Conservation (phyloP, 2,113 vertebrate genomes). For the human region DNA sequence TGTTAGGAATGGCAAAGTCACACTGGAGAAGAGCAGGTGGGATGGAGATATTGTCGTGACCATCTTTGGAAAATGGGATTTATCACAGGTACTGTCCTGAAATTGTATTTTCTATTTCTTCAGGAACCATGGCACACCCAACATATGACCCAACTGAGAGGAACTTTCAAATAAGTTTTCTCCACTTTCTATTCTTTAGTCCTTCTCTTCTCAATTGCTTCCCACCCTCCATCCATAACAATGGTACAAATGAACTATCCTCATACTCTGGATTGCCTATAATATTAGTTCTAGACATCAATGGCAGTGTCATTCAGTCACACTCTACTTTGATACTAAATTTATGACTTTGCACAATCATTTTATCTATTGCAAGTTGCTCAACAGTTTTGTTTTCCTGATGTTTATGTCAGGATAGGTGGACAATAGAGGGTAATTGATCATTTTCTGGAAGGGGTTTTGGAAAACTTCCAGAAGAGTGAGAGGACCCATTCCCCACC, state of each 20-base stretch:
- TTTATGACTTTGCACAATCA: background rate
- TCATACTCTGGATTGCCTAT: background rate
- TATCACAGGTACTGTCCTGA: background rate
- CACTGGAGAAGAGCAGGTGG: background rate
- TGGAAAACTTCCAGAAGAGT: background rate
- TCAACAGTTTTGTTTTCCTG: background rate
- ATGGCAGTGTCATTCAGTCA: background rate
- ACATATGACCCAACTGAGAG: background rate
- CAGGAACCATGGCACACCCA: background rate
- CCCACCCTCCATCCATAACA: background rate
- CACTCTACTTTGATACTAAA: background rate
- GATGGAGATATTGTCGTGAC: background rate
- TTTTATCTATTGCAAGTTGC: background rate
- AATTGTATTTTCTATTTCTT: background rate
- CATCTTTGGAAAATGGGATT: background rate
- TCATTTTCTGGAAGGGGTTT: background rate
- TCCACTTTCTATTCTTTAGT: background rate
- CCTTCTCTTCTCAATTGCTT: background rate
- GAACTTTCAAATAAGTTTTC: background rate
- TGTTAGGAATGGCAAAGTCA: background rate
- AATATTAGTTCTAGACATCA: background rate
- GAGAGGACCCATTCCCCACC: background rate
- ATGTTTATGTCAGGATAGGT: background rate
- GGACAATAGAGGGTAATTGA: background rate
- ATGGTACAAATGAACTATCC: background rate